Base-by-base conservation (phyloP, 2,888 invertebrate species). In the Drosophila anomalipes region DNA sequence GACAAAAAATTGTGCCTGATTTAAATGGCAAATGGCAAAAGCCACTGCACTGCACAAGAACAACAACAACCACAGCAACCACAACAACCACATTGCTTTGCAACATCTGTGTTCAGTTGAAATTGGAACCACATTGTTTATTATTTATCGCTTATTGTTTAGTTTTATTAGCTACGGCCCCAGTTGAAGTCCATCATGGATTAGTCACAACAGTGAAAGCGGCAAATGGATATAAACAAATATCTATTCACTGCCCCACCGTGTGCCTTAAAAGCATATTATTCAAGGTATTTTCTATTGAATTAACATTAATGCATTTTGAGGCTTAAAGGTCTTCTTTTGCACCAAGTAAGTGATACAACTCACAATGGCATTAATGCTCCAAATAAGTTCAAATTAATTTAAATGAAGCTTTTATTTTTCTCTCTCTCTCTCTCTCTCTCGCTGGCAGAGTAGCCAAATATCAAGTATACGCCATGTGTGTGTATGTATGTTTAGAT, bases 1-100 rank as follows among this genome's bases (percentile, higher is more conserved):
- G 81, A 89, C 74, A 75, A 89, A 74, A 84, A 81, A 81, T 84
- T 89, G 79, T 76, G 65, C 58, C 74, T 75, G 77, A 86, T 86
- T 89, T 77, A 79, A 89, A 90, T 86, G 79, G 73, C 74, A 76
- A 72, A 74, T 30, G 61, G 58, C 33, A 68, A 62, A 52, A 47
- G 76, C 65, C 70, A 70, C 41, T 62, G 79, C 73, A 64, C 73
- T 51, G 51, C 39, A 69, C 14, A 51, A 69, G 52, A 66, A 60
- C 74, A 26, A 26, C 41, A 41, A n/a, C 22, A 22, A 22, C 22
- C 22, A 22, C 22, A 3, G 12, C 39, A 22, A 22, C 49, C 10
- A 28, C 28, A 44, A 22, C 16, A 52, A 52, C 30, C 32, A 37
- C 35, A 51, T 22, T 16, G 51, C 26, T 37, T 63, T 58, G 51